Evolutionary conservation across 2,797 vertebrate genomes (phyloP).

Genomic region (Sebastes jordani): DNA sequence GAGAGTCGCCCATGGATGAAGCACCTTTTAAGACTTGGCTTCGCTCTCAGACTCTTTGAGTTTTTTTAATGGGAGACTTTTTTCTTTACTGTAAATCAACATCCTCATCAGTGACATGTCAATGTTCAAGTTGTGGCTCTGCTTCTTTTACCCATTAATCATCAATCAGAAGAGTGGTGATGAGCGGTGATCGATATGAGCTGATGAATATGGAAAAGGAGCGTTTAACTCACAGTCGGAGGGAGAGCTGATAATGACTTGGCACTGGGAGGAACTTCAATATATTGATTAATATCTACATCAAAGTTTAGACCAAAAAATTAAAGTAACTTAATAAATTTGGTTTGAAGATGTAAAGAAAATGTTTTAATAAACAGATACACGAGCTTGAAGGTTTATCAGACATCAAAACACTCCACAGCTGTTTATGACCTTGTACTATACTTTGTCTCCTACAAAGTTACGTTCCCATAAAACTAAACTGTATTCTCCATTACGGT

Average conservation of each 20-base stretch:
- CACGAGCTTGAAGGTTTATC: no score
- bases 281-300: constrained; percentile 20
- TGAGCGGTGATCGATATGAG: constrained; percentile 32
- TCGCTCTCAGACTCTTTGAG: not conserved
- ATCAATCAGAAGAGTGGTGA: constrained; percentile 21
- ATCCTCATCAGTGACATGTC: not conserved
- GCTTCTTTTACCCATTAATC: constrained; percentile 18
- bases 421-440: no score
- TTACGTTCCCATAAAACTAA: no score
- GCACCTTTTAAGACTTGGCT: not conserved
- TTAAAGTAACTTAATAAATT: not conserved
- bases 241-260: constrained; percentile 12
- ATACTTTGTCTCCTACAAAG: no score
- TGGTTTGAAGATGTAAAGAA: not conserved
- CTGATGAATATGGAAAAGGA: constrained; percentile 45
- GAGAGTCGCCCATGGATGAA: not conserved
- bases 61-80: not conserved
- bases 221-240: constrained; percentile 16
- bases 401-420: no score
- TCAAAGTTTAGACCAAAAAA: constrained; percentile 14
- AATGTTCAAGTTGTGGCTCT: not conserved
- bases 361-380: not conserved
- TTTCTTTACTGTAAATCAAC: not conserved
- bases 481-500: no score
- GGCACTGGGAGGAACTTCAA: not conserved